Conservation (phyloP, 2,888 invertebrate genomes). For the Perdita meconis region DNA sequence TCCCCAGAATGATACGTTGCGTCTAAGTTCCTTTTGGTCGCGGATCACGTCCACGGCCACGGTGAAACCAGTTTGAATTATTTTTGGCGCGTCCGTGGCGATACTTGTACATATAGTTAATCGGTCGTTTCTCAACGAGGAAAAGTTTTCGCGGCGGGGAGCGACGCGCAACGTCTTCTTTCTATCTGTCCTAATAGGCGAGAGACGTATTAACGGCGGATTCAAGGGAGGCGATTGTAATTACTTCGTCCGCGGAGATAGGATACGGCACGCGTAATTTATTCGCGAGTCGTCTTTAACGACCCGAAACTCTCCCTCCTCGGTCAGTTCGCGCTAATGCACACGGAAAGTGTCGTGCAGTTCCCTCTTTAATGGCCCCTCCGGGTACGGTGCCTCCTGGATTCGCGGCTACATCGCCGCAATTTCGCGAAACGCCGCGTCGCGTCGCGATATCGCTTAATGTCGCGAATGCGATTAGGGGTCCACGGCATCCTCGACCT, state of each 20-base stretch:
- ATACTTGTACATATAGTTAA: not conserved
- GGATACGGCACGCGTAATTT: slow-evolving; percentile 45
- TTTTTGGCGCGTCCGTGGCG: slow-evolving; percentile 11
- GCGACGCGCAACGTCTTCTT: slow-evolving; percentile 9
- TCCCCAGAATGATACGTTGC: not conserved
- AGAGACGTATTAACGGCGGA: slow-evolving; percentile 18
- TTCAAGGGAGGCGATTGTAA: slow-evolving; percentile 23
- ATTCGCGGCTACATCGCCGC: slow-evolving; percentile 30
- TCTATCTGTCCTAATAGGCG: not conserved
- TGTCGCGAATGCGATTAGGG: slow-evolving; percentile 10
- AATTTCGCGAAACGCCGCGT: not conserved
- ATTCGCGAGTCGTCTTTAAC: slow-evolving; percentile 39
- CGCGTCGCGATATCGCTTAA: slow-evolving; percentile 12
- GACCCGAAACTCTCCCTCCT: slow-evolving; percentile 19
- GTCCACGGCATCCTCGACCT: not conserved
- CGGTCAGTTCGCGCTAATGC: slow-evolving; percentile 38
- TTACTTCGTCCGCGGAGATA: slow-evolving; percentile 18
- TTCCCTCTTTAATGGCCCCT: slow-evolving; percentile 22
- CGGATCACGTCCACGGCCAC: not conserved
- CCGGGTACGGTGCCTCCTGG: slow-evolving; percentile 23
- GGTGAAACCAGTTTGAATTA: slow-evolving; percentile 27
- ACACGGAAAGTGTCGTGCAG: slow-evolving; percentile 13
- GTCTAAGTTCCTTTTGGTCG: slow-evolving; percentile 4
- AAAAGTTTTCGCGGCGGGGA: not conserved
- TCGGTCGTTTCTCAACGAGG: not conserved